Base-by-base conservation (phyloP, 2,797 vertebrate species). In the Lacerta viridis region DNA sequence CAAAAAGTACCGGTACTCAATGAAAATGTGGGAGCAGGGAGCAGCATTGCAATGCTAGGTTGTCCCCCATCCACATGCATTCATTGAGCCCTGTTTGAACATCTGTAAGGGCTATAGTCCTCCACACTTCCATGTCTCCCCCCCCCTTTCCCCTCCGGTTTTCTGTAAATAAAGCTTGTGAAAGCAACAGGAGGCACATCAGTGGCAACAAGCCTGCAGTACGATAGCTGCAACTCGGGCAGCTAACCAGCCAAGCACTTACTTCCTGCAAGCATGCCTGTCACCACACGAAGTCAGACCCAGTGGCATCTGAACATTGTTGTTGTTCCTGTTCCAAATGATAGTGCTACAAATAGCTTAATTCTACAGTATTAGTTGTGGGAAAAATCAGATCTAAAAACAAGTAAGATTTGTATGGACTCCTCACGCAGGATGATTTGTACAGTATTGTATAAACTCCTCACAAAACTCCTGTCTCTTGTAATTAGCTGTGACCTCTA, bases 341-440 rank as follows among this genome's bases (percentile, higher is more conserved):
- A 3, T 4, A 27, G 55, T 92, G 86, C 36, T 84, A n/a, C 46
- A 84, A 36, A 36, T 83, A 77, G 41, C 84, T 33, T 4, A 7
- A 7, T 46, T 46, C 27, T 17, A n/a, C 23, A 55, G 18, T 15
- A 55, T 18, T 83, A 55, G 20, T 18, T 33, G n/a, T 72, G 43
- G 29, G 33, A 68, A 59, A 39, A 66, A 68, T 29, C 10, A 18
- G 9, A 68, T 59, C 7, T 82, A 27, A 68, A 68, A 82, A 82
- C 11, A 81, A 43, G 61, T 64, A 66, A 25, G 20, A 15, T 81
- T 27, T 10, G 69, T 71, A n/a, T 13, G 0, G 18, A 4, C 10
- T 64, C 61, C 61, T 6, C 61, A 64, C 1, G 20, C 13, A 17
- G 25, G 39, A 68, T 82, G 10, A 8, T 7, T 85, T 61, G 33